Evolutionary conservation across 2,797 vertebrate species (phyloP).

Genomic region (Silurus lanzhouensis): DNA sequence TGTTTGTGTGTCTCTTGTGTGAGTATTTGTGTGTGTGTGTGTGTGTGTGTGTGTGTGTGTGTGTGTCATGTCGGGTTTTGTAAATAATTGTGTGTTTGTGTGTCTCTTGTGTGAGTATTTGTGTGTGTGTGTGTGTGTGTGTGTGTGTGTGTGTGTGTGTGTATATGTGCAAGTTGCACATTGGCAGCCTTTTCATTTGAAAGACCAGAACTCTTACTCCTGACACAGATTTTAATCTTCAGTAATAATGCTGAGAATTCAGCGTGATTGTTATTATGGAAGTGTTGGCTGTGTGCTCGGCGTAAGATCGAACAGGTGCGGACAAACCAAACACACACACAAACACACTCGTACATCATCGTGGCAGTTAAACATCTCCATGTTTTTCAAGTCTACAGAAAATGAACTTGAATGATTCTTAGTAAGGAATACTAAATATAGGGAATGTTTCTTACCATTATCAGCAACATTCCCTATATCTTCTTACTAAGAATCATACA

Average conservation of each 20-base stretch:
- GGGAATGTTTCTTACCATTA: too few species aligned
- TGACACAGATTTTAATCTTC: constrained; percentile 45
- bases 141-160: constrained; percentile 8
- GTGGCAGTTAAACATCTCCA: background rate
- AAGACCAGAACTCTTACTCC: constrained; percentile 14
- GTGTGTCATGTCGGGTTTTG: too few species aligned
- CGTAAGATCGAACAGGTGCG: constrained; percentile 13
- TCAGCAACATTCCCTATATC: too few species aligned
- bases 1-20: constrained; percentile 2
- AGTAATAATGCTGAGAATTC: constrained; percentile 45
- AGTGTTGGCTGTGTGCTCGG: constrained; percentile 24
- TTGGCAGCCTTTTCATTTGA: constrained; percentile 18
- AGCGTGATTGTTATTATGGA: constrained; percentile 28
- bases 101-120: background rate
- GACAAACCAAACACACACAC: background rate
- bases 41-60: background rate
- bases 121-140: constrained; percentile 23
- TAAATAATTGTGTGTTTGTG: background rate
- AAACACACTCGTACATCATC: background rate
- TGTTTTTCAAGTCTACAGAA: background rate
- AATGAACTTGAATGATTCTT: background rate
- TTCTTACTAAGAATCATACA: too few species aligned
- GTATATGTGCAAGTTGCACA: background rate
- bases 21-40: constrained; percentile 7
- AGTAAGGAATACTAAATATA: too few species aligned